Evolutionary conservation across 2,113 vertebrate genomes (phyloP), one percentile per base, ranked within the genome.

Genomic region (Psittacula cyanocephala): DNA sequence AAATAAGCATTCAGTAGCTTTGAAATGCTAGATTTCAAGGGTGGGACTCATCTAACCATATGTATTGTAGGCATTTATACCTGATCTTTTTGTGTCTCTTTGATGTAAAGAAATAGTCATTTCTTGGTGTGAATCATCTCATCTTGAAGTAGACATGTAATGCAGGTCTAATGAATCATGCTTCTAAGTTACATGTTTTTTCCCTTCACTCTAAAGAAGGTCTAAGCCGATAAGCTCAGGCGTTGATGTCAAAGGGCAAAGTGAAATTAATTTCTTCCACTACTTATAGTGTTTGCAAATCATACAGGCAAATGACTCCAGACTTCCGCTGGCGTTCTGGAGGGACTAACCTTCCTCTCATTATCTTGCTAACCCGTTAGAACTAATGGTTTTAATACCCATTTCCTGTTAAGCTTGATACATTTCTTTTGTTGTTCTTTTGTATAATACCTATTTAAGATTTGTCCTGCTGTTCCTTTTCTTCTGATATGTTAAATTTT

Each of bases 121-220:
- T 78, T 88, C 37, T 95, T 81, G 43, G 29, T 59, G 64, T 93
- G 94, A 94, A 81, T 95, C 64, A 88, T 93, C 65, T 94, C 41
- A 39, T 79, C 29, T 57, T 79, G 31, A 86, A 93, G 71, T 33
- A 91, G 60, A 49, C 15, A 28, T 39, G 43, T 63, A 88, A 43
- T 60, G 28, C 39, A 29, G 20, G 55, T 91, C 77, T 78, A 71
- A 31, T 91, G 88, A 95, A 49, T 90, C 72, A 41, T 59, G 43
- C 33, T 84, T 17, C 55, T 91, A 33, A 86, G 69, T 86, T 92
- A 46, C 7, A 4, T 83, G 35, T 27, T 95, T 92, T 93, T 92
- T 53, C 33, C 35, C 25, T 24, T 95, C 1, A 0, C 37, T 95
- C 4, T 79, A 60, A 83, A 86, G 62, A 72, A 88, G 28, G 29